phyloP scores from a whole-genome alignment of 2,888 invertebrate species.

The Cryptocheilus praepositus region DNA sequence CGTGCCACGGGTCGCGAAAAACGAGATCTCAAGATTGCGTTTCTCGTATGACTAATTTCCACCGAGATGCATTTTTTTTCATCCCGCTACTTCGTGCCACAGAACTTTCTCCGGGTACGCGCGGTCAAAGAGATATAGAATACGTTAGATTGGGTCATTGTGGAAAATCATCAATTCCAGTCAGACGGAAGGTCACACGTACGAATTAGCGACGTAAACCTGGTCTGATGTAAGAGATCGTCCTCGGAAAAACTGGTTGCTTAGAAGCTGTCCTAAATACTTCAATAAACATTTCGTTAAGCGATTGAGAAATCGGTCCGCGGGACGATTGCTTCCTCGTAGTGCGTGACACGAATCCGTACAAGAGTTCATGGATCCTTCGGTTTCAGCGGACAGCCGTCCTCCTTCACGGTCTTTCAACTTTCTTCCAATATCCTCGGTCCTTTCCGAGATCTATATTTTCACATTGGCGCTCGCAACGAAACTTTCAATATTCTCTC shows the following conservation, averaged over 20 bases:
- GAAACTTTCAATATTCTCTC: too few relatives aligned
- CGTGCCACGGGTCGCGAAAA: too few relatives aligned
- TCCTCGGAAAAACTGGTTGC: constrained; percentile 9
- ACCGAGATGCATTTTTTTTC: not conserved
- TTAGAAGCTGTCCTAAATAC: constrained; percentile 20
- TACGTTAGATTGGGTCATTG: too few relatives aligned
- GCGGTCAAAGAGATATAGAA: too few relatives aligned
- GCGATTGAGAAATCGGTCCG: constrained; percentile 17
- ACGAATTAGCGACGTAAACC: constrained; percentile 9
- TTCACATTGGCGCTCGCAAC: not conserved
- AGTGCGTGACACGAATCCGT: constrained; percentile 17
- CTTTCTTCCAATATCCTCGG: not conserved
- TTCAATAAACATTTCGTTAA: constrained; percentile 9
- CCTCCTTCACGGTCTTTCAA: not conserved
- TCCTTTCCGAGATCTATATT: not conserved
- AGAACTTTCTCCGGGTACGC: too few relatives aligned
- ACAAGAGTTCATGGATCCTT: not conserved
- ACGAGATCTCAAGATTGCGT: too few relatives aligned
- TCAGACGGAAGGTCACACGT: constrained; percentile 6
- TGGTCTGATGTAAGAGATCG: constrained; percentile 10
- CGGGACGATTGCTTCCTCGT: constrained; percentile 10
- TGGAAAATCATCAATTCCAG: not conserved
- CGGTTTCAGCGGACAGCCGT: not conserved
- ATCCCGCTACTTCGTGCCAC: not conserved
- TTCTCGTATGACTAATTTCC: not conserved